Percentiles rank a stretch among this genome's conserved stretches.
phyloP scores from a whole-genome alignment of 2,888 invertebrate genomes.

The Pyrochroa serraticornis region DNA sequence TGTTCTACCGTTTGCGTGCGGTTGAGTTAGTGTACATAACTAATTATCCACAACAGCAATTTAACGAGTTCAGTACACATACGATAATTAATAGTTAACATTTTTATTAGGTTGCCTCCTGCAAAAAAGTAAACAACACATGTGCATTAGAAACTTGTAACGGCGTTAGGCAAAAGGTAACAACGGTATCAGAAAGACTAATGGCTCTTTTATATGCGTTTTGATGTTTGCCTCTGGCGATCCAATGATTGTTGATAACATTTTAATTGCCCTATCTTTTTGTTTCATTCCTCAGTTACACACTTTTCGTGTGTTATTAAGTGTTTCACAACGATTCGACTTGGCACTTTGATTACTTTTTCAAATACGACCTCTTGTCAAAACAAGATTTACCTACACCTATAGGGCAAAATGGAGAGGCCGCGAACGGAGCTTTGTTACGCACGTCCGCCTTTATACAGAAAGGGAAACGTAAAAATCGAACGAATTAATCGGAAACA shows the following conservation, averaged over 20 bases:
- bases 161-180: too few relatives aligned
- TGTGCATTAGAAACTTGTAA: too few relatives aligned
- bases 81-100: constrained; percentile 26
- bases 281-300: constrained; percentile 12
- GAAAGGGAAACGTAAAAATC: too few relatives aligned
- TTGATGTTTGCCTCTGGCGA: constrained; percentile 13
- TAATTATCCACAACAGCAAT: constrained; percentile 21
- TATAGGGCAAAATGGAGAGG: neutral
- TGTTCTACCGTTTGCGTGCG: constrained; percentile 9
- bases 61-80: constrained; percentile 27
- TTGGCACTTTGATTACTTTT: neutral
- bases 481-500: constrained; percentile 28
- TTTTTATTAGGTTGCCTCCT: constrained; percentile 20
- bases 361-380: neutral
- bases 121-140: constrained; percentile 4
- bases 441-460: too few relatives aligned
- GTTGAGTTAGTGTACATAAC: constrained; percentile 15
- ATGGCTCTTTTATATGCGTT: constrained; percentile 11
- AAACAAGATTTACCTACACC: constrained; percentile 8
- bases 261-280: constrained; percentile 20
- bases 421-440: neutral
- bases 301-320: constrained; percentile 17
- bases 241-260: constrained; percentile 24
- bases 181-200: too few relatives aligned
- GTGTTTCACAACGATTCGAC: constrained; percentile 11